Percentiles rank a stretch among this genome's conserved stretches.
Conservation (phyloP, 2,888 invertebrate genomes). For the Digitonthophagus gazella region DNA sequence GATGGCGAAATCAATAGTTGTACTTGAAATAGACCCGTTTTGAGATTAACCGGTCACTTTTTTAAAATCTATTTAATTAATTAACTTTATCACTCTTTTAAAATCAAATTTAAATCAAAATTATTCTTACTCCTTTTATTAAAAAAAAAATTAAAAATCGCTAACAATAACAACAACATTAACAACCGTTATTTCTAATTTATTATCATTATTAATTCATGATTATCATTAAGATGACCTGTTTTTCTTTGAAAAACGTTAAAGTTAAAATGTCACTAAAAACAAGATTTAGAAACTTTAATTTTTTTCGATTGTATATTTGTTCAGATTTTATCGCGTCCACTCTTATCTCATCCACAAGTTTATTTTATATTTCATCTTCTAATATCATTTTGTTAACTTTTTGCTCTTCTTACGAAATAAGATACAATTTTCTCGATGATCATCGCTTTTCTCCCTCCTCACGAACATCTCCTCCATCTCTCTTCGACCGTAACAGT, state of each 20-base stretch:
- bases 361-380: not conserved
- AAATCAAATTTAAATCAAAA: too few species aligned
- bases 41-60: slow-evolving; percentile 27
- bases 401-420: too few species aligned
- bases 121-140: too few species aligned
- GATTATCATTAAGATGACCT: too few species aligned
- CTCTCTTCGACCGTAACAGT: slow-evolving; percentile 25
- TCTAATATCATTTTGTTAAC: too few species aligned
- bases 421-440: not conserved
- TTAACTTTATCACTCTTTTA: not conserved
- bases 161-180: too few species aligned
- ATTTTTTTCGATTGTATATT: not conserved
- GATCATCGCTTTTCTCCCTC: slow-evolving; percentile 1
- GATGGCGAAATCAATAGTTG: slow-evolving; percentile 42
- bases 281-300: not conserved
- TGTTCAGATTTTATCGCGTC: not conserved
- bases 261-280: not conserved
- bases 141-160: too few species aligned
- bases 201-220: too few species aligned
- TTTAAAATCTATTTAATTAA: not conserved
- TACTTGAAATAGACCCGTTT: slow-evolving; percentile 24
- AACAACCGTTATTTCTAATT: too few species aligned
- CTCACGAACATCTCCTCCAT: slow-evolving; percentile 4
- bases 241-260: too few species aligned
- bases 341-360: not conserved